Conservation (phyloP, 92 coral and sea anemone genomes). For the Actinernus sp. region DNA sequence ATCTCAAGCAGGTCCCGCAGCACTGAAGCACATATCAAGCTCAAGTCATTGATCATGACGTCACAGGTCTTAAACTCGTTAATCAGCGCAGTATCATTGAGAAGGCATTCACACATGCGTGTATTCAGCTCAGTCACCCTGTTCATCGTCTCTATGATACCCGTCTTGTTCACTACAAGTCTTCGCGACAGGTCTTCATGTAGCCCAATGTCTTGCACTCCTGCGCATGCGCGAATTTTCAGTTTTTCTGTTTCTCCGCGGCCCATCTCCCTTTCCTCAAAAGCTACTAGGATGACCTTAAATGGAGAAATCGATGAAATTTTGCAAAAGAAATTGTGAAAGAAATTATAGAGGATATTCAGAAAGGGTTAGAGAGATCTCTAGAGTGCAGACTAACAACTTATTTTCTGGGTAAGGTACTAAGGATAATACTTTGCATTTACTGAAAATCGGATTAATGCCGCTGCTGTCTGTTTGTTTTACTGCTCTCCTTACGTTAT, state of each 20-base stretch:
- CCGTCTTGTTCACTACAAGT: background rate
- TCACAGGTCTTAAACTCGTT: conserved; percentile 4
- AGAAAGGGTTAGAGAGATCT: too few species aligned
- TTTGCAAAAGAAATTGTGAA: too few species aligned
- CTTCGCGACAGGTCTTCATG: background rate
- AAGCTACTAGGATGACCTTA: background rate
- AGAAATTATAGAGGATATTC: too few species aligned
- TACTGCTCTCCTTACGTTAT: too few species aligned
- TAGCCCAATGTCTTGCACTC: background rate
- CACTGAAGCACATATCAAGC: conserved; percentile 1
- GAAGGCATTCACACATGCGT: conserved; percentile 4
- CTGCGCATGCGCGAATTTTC: conserved; percentile 4
- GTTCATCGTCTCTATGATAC: background rate
- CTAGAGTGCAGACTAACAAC: too few species aligned
- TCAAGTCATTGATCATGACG: conserved; percentile 5
- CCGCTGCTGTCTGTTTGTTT: too few species aligned
- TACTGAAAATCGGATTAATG: too few species aligned
- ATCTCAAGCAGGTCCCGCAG: background rate
- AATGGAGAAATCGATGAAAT: background rate
- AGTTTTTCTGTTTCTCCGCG: background rate
- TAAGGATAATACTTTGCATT: too few species aligned
- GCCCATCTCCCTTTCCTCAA: background rate
- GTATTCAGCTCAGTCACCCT: background rate
- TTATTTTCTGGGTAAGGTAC: too few species aligned
- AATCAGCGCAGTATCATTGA: background rate